These are phyloP conservation scores for Aspidiotus rigidus DNA, from an alignment of 2,888 invertebrate genomes.

Conservation along the genomic window DNA sequence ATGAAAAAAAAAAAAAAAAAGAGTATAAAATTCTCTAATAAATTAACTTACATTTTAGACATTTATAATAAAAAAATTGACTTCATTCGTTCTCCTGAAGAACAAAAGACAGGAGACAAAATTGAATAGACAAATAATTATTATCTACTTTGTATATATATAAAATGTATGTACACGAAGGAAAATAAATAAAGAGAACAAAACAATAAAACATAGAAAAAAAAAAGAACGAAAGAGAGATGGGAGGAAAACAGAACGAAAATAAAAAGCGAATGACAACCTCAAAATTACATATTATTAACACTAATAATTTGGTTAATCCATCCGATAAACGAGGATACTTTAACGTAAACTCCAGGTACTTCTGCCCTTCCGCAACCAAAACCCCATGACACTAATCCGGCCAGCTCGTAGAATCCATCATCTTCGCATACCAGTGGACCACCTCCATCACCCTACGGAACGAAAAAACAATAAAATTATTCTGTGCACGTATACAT, in stretches of 20 bases:
- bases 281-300: conserved; percentile 61
- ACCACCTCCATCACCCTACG: conserved; percentile 84
- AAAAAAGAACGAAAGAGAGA: neutral
- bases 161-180: too few relatives aligned
- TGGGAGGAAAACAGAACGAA: neutral
- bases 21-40: neutral
- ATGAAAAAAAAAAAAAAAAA: too few relatives aligned
- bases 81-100: conserved; percentile 6
- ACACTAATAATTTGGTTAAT: conserved; percentile 94
- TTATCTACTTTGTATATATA: too few relatives aligned
- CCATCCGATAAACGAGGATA: conserved; percentile 92
- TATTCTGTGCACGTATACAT: neutral
- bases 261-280: neutral
- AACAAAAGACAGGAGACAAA: too few relatives aligned
- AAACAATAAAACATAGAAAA: conserved; percentile 1
- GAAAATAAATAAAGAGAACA: too few relatives aligned
- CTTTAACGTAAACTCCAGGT: conserved; percentile 94
- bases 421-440: conserved; percentile 87
- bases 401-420: conserved; percentile 84
- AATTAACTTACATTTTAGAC: conserved; percentile 3
- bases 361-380: conserved; percentile 87
- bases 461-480: conserved; percentile 13
- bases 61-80: conserved; percentile 11
- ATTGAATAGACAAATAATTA: too few relatives aligned
- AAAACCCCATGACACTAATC: conserved; percentile 90